phyloP scores from a whole-genome alignment of 2,888 invertebrate species.

The Leptinotarsa tumamoca region DNA sequence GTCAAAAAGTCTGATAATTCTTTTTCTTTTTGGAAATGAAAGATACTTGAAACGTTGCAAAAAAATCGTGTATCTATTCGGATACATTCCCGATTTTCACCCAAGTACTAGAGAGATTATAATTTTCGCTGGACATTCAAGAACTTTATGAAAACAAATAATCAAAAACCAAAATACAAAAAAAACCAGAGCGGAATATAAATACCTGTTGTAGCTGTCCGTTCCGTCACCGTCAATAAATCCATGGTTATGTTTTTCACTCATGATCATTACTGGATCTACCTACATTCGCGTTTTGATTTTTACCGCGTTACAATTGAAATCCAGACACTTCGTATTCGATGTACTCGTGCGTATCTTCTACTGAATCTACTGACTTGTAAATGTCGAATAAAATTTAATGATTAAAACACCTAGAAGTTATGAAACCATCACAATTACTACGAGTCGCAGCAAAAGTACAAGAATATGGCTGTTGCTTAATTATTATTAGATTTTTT shows the following conservation, averaged over 20 bases:
- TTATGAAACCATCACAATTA: slow-evolving; percentile 19
- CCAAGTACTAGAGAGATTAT: too few relatives aligned
- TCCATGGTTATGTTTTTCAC: slow-evolving; percentile 43
- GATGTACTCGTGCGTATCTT: slow-evolving; percentile 16
- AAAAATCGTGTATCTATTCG: too few relatives aligned
- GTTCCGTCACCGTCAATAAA: slow-evolving; percentile 44
- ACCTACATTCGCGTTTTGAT: slow-evolving; percentile 11
- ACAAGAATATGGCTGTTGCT: not conserved
- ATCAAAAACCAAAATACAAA: too few relatives aligned
- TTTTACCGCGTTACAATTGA: not conserved
- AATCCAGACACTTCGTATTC: not conserved
- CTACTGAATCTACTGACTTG: slow-evolving; percentile 18
- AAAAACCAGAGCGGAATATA: too few relatives aligned
- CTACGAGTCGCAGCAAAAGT: slow-evolving; percentile 5
- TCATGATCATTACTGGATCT: slow-evolving; percentile 33
- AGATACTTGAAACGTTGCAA: too few relatives aligned
- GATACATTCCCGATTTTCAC: too few relatives aligned
- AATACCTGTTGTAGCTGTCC: slow-evolving; percentile 44
- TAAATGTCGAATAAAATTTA: not conserved
- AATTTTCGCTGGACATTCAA: too few relatives aligned
- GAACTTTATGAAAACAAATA: too few relatives aligned
- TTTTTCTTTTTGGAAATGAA: too few relatives aligned
- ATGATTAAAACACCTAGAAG: not conserved
- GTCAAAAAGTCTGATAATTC: too few relatives aligned
- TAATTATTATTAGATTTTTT: slow-evolving; percentile 25